Percentiles rank a stretch among this genome's conserved stretches.
phyloP scores from a whole-genome alignment of 2,888 invertebrate species.

The Petrolisthes cinctipes region DNA sequence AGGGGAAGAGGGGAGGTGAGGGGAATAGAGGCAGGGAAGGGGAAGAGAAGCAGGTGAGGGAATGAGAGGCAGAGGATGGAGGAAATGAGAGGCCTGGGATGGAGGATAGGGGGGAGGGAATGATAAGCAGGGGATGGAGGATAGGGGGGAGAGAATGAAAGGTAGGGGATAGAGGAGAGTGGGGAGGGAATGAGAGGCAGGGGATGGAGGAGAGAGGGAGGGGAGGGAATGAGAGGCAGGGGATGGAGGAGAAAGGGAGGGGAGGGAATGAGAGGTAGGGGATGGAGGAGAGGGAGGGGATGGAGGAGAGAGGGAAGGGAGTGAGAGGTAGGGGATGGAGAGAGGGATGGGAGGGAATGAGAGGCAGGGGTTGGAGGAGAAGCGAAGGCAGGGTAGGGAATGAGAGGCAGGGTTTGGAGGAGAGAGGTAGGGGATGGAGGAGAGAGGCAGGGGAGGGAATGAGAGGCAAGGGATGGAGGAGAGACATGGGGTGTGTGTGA shows the following conservation, averaged over 20 bases:
- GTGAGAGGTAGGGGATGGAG: not conserved
- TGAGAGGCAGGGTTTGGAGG: not conserved
- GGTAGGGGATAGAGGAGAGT: not conserved
- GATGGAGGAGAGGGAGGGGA: constrained; percentile 2
- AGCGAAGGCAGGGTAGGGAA: not conserved
- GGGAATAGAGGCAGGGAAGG: not conserved
- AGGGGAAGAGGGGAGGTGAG: not conserved
- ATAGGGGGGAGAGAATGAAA: not conserved
- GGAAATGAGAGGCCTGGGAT: too few relatives aligned
- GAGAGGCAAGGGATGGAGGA: not conserved
- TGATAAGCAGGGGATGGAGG: not conserved
- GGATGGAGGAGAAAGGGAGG: not conserved
- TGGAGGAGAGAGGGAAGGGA: constrained; percentile 4
- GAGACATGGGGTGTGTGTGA: not conserved
- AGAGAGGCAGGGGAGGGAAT: not conserved
- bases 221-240: not conserved
- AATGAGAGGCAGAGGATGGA: not conserved
- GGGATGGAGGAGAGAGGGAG: not conserved
- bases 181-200: not conserved
- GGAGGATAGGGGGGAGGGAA: too few relatives aligned
- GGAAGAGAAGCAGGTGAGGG: not conserved
- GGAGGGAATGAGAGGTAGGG: constrained; percentile 8
- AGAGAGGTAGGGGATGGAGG: not conserved
- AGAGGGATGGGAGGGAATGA: not conserved
- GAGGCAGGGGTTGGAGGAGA: not conserved